These are phyloP conservation scores for Adela reaumurella DNA, from an alignment of 2,888 invertebrate species.

Conservation along the genomic window DNA sequence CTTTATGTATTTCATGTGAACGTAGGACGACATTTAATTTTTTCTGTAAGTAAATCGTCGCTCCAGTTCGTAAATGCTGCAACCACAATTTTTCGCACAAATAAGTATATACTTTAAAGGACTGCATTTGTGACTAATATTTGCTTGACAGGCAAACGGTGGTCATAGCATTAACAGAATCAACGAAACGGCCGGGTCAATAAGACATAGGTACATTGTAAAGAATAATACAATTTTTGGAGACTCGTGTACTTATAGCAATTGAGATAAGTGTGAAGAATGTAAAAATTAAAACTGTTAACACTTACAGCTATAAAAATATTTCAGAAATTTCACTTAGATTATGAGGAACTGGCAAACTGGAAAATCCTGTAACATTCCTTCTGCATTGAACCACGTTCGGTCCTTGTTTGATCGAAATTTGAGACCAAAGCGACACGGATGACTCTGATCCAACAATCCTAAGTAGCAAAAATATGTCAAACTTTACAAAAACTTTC, in stretches of 20 bases:
- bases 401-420: constrained; percentile 44
- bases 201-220: too few species aligned
- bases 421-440: constrained; percentile 30
- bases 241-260: not conserved
- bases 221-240: too few species aligned
- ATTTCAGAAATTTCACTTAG: constrained; percentile 52
- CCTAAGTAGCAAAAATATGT: constrained; percentile 51
- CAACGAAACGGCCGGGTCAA: too few species aligned
- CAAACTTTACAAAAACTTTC: constrained; percentile 14
- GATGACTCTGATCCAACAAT: constrained; percentile 42
- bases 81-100: too few species aligned
- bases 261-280: not conserved
- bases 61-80: too few species aligned
- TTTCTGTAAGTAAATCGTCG: too few species aligned
- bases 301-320: constrained; percentile 53
- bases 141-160: too few species aligned
- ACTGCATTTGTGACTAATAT: too few species aligned
- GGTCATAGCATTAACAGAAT: too few species aligned
- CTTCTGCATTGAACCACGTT: not conserved
- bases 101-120: too few species aligned
- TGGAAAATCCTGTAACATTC: not conserved
- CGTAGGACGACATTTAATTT: too few species aligned
- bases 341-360: constrained; percentile 52
- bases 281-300: constrained; percentile 9
- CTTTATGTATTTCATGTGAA: too few species aligned